These are phyloP conservation scores for Oostethus manadensis DNA, from an alignment of 2,113 vertebrate genomes.

Conservation along the genomic window DNA sequence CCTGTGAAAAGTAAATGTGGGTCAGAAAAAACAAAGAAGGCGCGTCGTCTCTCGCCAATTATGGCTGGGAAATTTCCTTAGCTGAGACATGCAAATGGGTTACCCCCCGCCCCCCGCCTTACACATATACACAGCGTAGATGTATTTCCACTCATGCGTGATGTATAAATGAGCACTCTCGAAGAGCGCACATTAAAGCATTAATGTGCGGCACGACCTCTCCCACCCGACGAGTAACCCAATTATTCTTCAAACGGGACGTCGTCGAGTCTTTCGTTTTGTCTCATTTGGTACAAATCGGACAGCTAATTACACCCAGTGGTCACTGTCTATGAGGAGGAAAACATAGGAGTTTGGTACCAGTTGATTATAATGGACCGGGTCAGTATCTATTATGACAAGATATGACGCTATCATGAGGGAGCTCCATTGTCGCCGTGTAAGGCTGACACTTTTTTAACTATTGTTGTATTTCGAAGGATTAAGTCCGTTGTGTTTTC, in stretches of 20 bases:
- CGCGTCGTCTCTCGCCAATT: slow-evolving; percentile 20
- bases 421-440: too few species aligned
- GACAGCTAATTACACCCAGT: not conserved
- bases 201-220: slow-evolving; percentile 37
- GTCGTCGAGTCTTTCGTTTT: slow-evolving; percentile 43
- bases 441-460: too few species aligned
- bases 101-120: too few species aligned
- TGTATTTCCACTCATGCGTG: slow-evolving; percentile 42
- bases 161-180: slow-evolving; percentile 30
- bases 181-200: slow-evolving; percentile 48
- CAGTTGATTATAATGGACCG: too few species aligned
- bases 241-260: slow-evolving; percentile 65
- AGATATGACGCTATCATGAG: too few species aligned
- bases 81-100: slow-evolving; percentile 33
- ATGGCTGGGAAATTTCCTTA: slow-evolving; percentile 22
- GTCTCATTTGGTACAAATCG: slow-evolving; percentile 53
- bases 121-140: not conserved
- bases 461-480: too few species aligned
- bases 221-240: slow-evolving; percentile 44
- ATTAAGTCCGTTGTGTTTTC: too few species aligned
- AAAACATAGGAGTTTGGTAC: too few species aligned
- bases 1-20: slow-evolving; percentile 24
- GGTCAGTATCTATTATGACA: too few species aligned
- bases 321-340: too few species aligned
- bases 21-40: slow-evolving; percentile 32